Evolutionary conservation across 2,113 vertebrate species (phyloP).

Genomic region (Marmota monax): DNA sequence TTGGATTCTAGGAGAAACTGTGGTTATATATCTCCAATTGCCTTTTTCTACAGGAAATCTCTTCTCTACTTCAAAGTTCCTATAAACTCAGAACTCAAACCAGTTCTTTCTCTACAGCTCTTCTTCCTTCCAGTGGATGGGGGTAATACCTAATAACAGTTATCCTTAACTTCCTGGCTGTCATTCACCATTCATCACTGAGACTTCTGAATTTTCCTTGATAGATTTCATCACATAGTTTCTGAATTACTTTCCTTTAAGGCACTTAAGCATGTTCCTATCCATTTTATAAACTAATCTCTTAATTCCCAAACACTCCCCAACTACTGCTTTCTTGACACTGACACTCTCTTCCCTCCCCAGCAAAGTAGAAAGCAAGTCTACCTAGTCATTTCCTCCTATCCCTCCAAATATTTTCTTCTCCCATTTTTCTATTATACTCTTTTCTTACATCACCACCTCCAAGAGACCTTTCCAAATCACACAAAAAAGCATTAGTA

Average conservation of each 20-base stretch:
- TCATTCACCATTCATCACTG: not conserved
- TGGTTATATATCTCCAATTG: not conserved
- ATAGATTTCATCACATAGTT: not conserved
- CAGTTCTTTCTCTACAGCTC: not conserved
- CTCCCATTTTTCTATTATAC: slow-evolving; percentile 29
- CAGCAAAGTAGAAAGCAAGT: not conserved
- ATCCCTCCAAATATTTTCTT: not conserved
- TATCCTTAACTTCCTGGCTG: not conserved
- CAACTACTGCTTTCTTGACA: not conserved
- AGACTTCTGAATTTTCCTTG: slow-evolving; percentile 3
- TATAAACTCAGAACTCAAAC: slow-evolving; percentile 13
- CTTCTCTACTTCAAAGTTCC: slow-evolving; percentile 5
- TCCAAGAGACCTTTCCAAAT: not conserved
- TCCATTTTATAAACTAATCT: slow-evolving; percentile 2
- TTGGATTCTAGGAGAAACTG: slow-evolving; percentile 46
- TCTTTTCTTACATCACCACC: not conserved
- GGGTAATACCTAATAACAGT: not conserved
- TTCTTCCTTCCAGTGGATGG: slow-evolving; percentile 17
- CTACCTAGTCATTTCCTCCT: not conserved
- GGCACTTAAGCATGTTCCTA: slow-evolving; percentile 29
- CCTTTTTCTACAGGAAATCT: slow-evolving; percentile 14
- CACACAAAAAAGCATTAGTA: too few relatives aligned
- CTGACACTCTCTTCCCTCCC: not conserved
- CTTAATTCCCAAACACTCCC: slow-evolving; percentile 20
- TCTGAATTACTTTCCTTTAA: slow-evolving; percentile 53